phyloP scores from a whole-genome alignment of 1,140 invertebrate genomes.

The Xylocopa sonorina region DNA sequence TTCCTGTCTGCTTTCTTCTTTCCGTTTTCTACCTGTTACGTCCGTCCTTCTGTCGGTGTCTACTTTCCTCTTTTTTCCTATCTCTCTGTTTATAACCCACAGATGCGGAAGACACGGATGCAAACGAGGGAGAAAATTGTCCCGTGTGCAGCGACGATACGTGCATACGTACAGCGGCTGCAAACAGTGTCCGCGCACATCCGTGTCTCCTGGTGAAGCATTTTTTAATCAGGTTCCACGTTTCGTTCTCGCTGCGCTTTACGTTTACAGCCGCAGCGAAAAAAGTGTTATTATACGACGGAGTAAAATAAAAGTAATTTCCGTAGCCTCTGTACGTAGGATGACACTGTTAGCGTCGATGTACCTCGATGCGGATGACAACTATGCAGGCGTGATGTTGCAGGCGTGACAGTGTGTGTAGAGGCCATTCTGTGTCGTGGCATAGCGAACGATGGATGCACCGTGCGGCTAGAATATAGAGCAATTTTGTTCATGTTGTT shows the following conservation, averaged over 20 bases:
- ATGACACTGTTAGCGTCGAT: slow-evolving; percentile 13
- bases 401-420: not conserved
- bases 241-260: too few species aligned
- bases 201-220: too few species aligned
- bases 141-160: not conserved
- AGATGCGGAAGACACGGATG: not conserved
- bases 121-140: slow-evolving; percentile 7
- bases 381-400: not conserved
- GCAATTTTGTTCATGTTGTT: not conserved
- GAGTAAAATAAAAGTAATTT: too few species aligned
- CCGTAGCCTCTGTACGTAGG: too few species aligned
- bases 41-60: not conserved
- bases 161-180: not conserved
- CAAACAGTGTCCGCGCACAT: too few species aligned
- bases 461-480: slow-evolving; percentile 8
- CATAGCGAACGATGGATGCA: not conserved
- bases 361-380: not conserved
- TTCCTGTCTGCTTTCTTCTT: slow-evolving; percentile 1
- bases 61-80: too few species aligned
- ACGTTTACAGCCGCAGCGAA: too few species aligned
- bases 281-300: too few species aligned
- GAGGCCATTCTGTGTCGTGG: not conserved
- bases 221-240: too few species aligned
- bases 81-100: too few species aligned
- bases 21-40: not conserved